A percentile compares a stretch with the other conserved stretches of the same genome.
Conservation (phyloP, 2,888 invertebrate genomes). For the Troilus luridus region DNA sequence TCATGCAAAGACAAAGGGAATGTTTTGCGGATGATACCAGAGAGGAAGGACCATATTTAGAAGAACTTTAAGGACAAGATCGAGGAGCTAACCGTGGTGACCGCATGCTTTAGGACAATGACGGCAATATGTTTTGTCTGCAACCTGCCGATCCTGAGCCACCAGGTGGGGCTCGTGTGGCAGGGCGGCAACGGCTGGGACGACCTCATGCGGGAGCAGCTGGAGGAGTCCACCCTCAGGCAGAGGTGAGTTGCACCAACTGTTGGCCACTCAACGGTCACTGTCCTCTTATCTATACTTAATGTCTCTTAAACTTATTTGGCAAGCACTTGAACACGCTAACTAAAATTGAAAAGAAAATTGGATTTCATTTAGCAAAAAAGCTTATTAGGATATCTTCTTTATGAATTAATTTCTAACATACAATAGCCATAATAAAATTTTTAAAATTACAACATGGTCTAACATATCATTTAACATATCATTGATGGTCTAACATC, state of each 20-base stretch:
- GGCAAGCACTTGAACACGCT: neutral
- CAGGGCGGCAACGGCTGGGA: constrained; percentile 96
- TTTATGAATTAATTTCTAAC: too few species aligned
- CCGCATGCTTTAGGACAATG: constrained; percentile 81
- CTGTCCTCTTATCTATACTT: neutral
- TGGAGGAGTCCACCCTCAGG: constrained; percentile 87
- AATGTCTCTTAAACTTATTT: neutral
- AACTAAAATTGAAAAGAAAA: neutral
- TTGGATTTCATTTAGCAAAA: neutral
- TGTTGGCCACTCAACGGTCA: neutral
- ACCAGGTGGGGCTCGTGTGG: constrained; percentile 95
- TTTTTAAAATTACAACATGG: too few species aligned
- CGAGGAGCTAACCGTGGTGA: constrained; percentile 24
- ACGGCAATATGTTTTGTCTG: constrained; percentile 96
- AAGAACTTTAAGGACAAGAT: neutral
- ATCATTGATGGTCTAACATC: too few species aligned
- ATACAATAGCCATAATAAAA: too few species aligned
- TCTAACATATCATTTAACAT: too few species aligned
- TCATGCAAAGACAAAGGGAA: neutral
- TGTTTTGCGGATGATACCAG: neutral
- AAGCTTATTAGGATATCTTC: too few species aligned
- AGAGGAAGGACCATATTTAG: neutral
- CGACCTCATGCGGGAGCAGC: constrained; percentile 89
- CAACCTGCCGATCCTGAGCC: constrained; percentile 94
- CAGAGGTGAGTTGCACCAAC: constrained; percentile 72